Percentiles rank a stretch among this genome's conserved stretches.
These are phyloP conservation scores for Meda fulgida DNA, from an alignment of 2,797 vertebrate species.

Conservation along the genomic window DNA sequence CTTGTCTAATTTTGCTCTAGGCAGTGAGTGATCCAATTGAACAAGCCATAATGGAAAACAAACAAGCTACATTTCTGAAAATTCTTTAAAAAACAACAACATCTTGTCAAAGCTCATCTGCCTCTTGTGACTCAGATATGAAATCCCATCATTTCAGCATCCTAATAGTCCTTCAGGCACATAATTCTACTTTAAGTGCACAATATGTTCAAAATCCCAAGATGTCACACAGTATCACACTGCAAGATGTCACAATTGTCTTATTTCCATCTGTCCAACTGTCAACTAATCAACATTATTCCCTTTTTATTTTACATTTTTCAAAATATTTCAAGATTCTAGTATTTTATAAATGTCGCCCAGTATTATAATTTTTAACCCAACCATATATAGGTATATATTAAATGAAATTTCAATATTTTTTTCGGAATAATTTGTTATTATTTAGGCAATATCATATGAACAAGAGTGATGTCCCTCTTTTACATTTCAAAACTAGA, in stretches of 20 bases:
- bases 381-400: background rate
- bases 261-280: background rate
- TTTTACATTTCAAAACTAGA: background rate
- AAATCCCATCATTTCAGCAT: slow-evolving; percentile 25
- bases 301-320: background rate
- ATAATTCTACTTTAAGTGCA: slow-evolving; percentile 34
- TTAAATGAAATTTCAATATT: background rate
- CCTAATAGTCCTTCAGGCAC: slow-evolving; percentile 45
- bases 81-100: background rate
- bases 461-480: background rate
- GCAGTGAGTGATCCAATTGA: slow-evolving; percentile 56
- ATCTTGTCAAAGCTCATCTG: slow-evolving; percentile 8
- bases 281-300: background rate
- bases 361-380: background rate
- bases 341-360: background rate
- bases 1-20: slow-evolving; percentile 40
- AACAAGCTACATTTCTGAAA: slow-evolving; percentile 42
- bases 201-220: slow-evolving; percentile 11
- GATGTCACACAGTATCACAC: background rate
- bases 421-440: background rate
- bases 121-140: background rate
- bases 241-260: background rate
- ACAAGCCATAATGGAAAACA: slow-evolving; percentile 55
- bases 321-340: background rate
- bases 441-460: background rate